A percentile compares a stretch with the other conserved stretches of the same genome.
Evolutionary conservation across 2,797 vertebrate genomes (phyloP).

Genomic region (Chromobotia macracanthus): DNA sequence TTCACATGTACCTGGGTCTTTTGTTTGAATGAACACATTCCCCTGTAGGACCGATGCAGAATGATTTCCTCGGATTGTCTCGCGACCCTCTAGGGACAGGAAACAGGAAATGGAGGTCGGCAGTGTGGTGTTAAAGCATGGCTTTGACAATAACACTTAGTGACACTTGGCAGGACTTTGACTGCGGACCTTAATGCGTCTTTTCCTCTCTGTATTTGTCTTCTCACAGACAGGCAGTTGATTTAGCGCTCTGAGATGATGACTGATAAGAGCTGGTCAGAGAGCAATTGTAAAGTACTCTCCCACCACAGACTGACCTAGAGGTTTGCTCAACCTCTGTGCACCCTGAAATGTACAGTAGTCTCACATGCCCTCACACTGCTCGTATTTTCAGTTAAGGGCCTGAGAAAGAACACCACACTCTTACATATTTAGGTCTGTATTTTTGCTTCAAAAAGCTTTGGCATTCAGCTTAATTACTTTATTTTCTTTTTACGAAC

Average conservation of each 20-base stretch:
- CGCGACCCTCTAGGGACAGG: slow-evolving; percentile 58
- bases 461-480: no score
- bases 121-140: slow-evolving; percentile 61
- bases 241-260: slow-evolving; percentile 57
- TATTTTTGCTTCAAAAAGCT: no score
- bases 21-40: slow-evolving; percentile 58
- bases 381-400: neutral
- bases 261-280: slow-evolving; percentile 45
- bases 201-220: slow-evolving; percentile 73
- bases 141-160: slow-evolving; percentile 65
- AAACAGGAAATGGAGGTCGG: slow-evolving; percentile 72
- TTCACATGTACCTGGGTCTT: slow-evolving; percentile 29
- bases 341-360: slow-evolving; percentile 30
- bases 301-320: slow-evolving; percentile 47
- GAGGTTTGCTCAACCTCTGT: slow-evolving; percentile 56
- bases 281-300: slow-evolving; percentile 42
- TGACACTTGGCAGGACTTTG: slow-evolving; percentile 68
- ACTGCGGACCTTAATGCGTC: slow-evolving; percentile 66
- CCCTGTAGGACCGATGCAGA: slow-evolving; percentile 52
- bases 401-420: slow-evolving; percentile 28
- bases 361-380: slow-evolving; percentile 3
- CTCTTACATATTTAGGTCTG: neutral
- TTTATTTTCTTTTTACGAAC: no score
- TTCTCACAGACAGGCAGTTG: slow-evolving; percentile 64
- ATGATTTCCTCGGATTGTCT: slow-evolving; percentile 77